Evolutionary conservation across 1,140 invertebrate species (phyloP).

Genomic region (Cecropterus lyciades): DNA sequence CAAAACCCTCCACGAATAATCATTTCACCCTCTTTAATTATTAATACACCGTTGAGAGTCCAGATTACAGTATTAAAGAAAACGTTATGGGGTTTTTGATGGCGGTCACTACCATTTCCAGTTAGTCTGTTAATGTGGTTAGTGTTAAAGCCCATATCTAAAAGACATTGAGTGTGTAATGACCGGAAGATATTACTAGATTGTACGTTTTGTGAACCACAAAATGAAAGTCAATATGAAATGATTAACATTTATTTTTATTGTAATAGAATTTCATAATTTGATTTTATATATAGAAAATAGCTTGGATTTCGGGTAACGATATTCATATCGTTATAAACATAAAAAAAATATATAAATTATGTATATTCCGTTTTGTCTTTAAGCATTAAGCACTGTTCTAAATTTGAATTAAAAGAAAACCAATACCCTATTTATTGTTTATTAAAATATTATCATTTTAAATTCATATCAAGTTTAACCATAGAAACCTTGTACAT

Average conservation of each 20-base stretch:
- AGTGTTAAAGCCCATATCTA: slow-evolving; percentile 22
- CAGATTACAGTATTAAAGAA: slow-evolving; percentile 58
- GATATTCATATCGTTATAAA: no score
- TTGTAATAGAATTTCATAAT: no score
- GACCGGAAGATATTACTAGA: slow-evolving; percentile 13
- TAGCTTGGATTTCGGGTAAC: no score
- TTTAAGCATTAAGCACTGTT: no score
- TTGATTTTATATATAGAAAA: no score
- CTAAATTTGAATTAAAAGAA: no score
- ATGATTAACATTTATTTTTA: no score
- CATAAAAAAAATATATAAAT: no score
- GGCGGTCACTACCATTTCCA: slow-evolving; percentile 29
- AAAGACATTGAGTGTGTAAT: slow-evolving; percentile 23
- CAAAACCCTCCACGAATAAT: slow-evolving; percentile 53
- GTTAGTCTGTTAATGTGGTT: slow-evolving; percentile 28
- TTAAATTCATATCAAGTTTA: no score
- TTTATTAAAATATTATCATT: no score
- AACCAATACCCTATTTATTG: no score
- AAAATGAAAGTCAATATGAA: not conserved
- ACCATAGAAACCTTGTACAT: not conserved
- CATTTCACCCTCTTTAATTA: slow-evolving; percentile 62
- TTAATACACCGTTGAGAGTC: slow-evolving; percentile 60
- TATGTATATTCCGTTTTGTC: no score
- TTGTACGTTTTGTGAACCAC: not conserved
- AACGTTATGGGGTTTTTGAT: slow-evolving; percentile 43